Evolutionary conservation across 2,113 vertebrate genomes (phyloP), one percentile per base, ranked within the genome.

Genomic region (Dermatemys mawii): DNA sequence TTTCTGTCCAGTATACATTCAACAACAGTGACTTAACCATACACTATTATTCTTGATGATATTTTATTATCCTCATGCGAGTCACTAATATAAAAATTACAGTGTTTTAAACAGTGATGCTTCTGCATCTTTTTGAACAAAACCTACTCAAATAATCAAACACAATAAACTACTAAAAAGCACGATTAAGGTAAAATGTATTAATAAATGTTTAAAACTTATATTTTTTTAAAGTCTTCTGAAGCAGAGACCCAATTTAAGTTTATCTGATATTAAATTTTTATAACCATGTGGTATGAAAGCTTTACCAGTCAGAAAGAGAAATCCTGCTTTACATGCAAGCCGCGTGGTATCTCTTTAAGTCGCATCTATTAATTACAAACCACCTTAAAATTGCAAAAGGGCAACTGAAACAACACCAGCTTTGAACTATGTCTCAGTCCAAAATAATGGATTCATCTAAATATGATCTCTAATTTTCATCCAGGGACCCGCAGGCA

Each of bases 191-290:
- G 51, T 92, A 93, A 89, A 96, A 93, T 63, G 54, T 57, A 92
- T 96, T 93, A 94, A 96, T 91, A 96, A 97, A 95, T 96, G 94
- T 95, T 97, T 97, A 95, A 97, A 95, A 90, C 80, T 91, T 84
- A 90, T 5, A 91, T 86, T 92, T 95, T 95, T 95, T 86, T 82
- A 8, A 51, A 78, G 79, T 81, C 79, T 96, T 96, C 79, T 81
- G 80, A 90, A 96, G 80, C 41, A 73, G 96, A 90, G 75, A 92
- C 87, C 67, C 70, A n/a, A 90, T 88, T 80, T 89, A 91, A 89
- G 95, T 89, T 94, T 88, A 75, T 53, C 90, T 92, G 54, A 93
- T 92, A 94, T 78, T 94, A 94, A 92, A 87, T 91, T 94, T 95
- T 96, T 95, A 96, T 91, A 96, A 89, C 86, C 89, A 91, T 80